phyloP scores from a whole-genome alignment of 2,888 invertebrate species.

The Noctua fimbriata region DNA sequence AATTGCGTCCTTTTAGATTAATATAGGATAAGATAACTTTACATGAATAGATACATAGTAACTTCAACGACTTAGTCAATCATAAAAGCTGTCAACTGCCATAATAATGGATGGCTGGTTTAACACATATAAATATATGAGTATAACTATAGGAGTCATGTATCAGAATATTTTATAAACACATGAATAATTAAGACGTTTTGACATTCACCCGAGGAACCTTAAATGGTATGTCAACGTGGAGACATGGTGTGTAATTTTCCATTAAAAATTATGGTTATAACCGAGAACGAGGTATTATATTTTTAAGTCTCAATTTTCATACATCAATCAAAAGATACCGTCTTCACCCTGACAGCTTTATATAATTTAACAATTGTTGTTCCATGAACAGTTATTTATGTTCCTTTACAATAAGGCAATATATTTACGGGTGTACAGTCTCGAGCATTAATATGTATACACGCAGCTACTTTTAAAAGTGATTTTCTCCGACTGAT shows the following conservation, averaged over 20 bases:
- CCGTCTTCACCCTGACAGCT: slow-evolving; percentile 40
- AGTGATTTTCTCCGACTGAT: not conserved
- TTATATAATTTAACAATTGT: slow-evolving; percentile 49
- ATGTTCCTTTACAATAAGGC: not conserved
- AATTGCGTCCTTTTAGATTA: slow-evolving; percentile 13
- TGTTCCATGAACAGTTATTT: slow-evolving; percentile 28
- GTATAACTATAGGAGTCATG: not conserved
- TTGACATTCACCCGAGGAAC: slow-evolving; percentile 52
- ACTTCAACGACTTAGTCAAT: slow-evolving; percentile 11
- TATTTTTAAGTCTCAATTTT: slow-evolving; percentile 57
- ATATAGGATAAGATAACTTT: not conserved
- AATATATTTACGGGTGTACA: not conserved
- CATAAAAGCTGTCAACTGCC: slow-evolving; percentile 26
- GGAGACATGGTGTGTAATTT: slow-evolving; percentile 50
- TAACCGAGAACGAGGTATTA: slow-evolving; percentile 49
- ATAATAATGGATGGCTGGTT: slow-evolving; percentile 32
- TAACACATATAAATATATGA: slow-evolving; percentile 16
- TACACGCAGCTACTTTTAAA: not conserved
- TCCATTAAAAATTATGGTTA: slow-evolving; percentile 58
- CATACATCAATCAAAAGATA: slow-evolving; percentile 58
- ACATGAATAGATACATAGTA: not conserved
- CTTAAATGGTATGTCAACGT: slow-evolving; percentile 60
- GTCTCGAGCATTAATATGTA: not conserved
- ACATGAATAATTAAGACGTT: slow-evolving; percentile 60
- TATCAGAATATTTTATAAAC: slow-evolving; percentile 51